A percentile compares a stretch with the other conserved stretches of the same genome.
Conservation (phyloP, 2,888 invertebrate genomes). For the Pelosia muscerda region DNA sequence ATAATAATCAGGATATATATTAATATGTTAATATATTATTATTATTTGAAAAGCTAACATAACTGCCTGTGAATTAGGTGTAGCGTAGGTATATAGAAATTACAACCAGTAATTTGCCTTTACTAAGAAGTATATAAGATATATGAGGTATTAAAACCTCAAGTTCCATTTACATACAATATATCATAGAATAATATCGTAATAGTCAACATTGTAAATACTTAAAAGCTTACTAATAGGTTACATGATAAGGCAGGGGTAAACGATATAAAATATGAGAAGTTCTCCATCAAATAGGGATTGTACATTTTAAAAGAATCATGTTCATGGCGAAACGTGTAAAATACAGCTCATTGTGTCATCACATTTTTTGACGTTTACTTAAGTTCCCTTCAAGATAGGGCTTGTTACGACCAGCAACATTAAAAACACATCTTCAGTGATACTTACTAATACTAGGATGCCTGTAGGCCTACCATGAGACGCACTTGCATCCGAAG, state of each 20-base stretch:
- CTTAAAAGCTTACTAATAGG: slow-evolving; percentile 80
- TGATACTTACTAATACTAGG: slow-evolving; percentile 64
- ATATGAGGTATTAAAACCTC: slow-evolving; percentile 55
- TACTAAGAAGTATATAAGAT: slow-evolving; percentile 35
- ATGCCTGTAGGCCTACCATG: slow-evolving; percentile 43
- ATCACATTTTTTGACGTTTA: slow-evolving; percentile 52
- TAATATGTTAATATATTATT: slow-evolving; percentile 37
- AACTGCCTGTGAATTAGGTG: slow-evolving; percentile 38
- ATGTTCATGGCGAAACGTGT: slow-evolving; percentile 59
- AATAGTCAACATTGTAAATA: slow-evolving; percentile 86
- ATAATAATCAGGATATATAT: slow-evolving; percentile 52
- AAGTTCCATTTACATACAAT: slow-evolving; percentile 59
- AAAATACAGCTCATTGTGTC: slow-evolving; percentile 59
- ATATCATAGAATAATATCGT: slow-evolving; percentile 70
- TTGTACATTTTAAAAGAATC: slow-evolving; percentile 61
- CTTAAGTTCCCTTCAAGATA: slow-evolving; percentile 38
- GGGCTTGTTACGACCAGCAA: slow-evolving; percentile 48
- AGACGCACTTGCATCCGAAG: neutral
- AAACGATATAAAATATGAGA: slow-evolving; percentile 81
- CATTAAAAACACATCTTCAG: slow-evolving; percentile 55
- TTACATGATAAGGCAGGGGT: slow-evolving; percentile 76
- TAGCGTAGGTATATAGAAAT: slow-evolving; percentile 44
- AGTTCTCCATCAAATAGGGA: slow-evolving; percentile 60
- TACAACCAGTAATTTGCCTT: slow-evolving; percentile 41
- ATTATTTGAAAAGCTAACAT: slow-evolving; percentile 51